Percentiles rank a stretch among this genome's conserved stretches.
Evolutionary conservation across 2,113 vertebrate genomes (phyloP).

Genomic region (Neodontobutis hainanensis): DNA sequence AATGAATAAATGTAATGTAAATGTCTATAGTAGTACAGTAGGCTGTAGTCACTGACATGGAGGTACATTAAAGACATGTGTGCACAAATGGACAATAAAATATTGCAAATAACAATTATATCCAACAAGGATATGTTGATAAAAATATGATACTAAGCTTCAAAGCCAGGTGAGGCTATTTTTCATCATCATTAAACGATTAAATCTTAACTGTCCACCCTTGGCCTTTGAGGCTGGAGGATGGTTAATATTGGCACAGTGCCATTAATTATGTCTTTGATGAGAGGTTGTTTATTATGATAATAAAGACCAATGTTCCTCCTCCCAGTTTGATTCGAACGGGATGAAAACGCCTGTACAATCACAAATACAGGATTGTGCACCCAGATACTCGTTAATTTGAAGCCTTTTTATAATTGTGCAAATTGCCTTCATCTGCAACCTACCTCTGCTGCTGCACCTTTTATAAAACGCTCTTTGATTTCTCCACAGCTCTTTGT

Average conservation of each 20-base stretch:
- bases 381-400: constrained; percentile 23
- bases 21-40: no score
- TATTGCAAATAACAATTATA: no score
- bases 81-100: no score
- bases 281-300: constrained; percentile 91
- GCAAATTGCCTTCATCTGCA: constrained; percentile 59
- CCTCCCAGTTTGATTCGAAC: constrained; percentile 49
- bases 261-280: constrained; percentile 94
- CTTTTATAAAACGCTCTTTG: constrained; percentile 51
- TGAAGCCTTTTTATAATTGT: constrained; percentile 29
- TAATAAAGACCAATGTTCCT: constrained; percentile 70
- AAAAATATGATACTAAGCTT: no score
- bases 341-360: constrained; percentile 59
- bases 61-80: no score
- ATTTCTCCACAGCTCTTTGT: constrained; percentile 53
- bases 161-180: constrained; percentile 75
- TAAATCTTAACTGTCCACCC: constrained; percentile 44
- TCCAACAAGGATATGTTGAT: no score
- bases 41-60: no score
- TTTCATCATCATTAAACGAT: constrained; percentile 87
- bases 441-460: constrained; percentile 48
- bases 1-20: no score
- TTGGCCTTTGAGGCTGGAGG: constrained; percentile 85
- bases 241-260: constrained; percentile 90
- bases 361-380: constrained; percentile 40